phyloP scores from a whole-genome alignment of 2,113 vertebrate genomes.

The Rhabdomys dilectus region DNA sequence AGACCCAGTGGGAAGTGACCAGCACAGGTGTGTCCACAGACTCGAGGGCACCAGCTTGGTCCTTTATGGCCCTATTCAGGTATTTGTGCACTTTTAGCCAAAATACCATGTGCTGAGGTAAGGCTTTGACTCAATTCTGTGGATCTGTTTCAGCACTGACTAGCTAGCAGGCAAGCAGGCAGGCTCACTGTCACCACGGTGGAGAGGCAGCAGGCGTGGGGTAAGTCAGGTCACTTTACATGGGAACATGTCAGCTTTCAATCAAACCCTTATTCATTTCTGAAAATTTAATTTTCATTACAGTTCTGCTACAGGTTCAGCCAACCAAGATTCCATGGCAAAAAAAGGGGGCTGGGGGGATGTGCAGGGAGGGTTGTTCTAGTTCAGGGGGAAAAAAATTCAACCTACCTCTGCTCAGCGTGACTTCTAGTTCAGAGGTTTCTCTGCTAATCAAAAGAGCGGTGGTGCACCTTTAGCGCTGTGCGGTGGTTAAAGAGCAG shows the following conservation, averaged over 20 bases:
- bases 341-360: neutral
- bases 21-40: neutral
- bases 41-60: neutral
- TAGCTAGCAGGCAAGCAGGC: neutral
- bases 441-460: constrained; percentile 82
- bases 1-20: neutral
- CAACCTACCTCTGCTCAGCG: constrained; percentile 76
- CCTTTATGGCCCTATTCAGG: neutral
- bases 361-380: constrained; percentile 57
- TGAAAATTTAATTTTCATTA: constrained; percentile 76
- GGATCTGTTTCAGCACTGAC: constrained; percentile 4
- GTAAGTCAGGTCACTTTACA: constrained; percentile 61
- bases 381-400: constrained; percentile 71
- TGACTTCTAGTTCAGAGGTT: constrained; percentile 77
- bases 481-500: constrained; percentile 67
- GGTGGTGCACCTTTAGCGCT: constrained; percentile 51
- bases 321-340: constrained; percentile 67
- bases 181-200: neutral
- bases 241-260: constrained; percentile 60
- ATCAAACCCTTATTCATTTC: constrained; percentile 71
- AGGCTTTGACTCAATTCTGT: neutral
- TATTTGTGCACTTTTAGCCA: neutral
- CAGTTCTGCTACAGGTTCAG: constrained; percentile 58
- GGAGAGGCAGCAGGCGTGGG: neutral
- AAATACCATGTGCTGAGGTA: neutral